Evolutionary conservation across 2,797 vertebrate genomes (phyloP).

Genomic region (Nyctibius grandis): DNA sequence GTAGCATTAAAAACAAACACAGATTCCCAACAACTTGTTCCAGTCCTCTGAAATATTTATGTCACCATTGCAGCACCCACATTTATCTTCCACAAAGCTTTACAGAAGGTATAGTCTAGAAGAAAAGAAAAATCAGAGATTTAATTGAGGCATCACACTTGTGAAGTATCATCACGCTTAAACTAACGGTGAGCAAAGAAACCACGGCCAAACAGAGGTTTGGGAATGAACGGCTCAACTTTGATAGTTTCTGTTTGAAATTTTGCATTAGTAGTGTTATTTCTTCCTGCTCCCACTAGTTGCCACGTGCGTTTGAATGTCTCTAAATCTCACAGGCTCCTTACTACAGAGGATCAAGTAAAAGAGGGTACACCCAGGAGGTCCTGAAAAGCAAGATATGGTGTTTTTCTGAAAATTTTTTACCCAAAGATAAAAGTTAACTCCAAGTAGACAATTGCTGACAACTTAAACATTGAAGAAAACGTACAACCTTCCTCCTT

Average conservation of each 20-base stretch:
- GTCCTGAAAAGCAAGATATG: background rate
- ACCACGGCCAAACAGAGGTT: background rate
- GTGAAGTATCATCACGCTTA: background rate
- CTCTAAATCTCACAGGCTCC: background rate
- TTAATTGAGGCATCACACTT: background rate
- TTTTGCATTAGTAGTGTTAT: accelerated
- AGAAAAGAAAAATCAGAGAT: constrained; percentile 53
- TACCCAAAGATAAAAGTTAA: background rate
- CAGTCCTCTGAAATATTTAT: constrained; percentile 79
- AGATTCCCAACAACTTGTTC: constrained; percentile 55
- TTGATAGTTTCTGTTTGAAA: background rate
- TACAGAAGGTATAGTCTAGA: constrained; percentile 64
- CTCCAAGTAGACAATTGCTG: background rate
- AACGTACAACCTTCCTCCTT: background rate
- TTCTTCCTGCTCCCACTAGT: background rate
- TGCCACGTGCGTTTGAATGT: background rate
- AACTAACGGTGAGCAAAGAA: background rate
- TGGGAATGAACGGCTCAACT: background rate
- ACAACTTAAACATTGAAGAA: background rate
- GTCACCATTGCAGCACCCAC: constrained; percentile 93
- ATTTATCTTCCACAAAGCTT: constrained; percentile 49
- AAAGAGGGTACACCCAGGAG: background rate
- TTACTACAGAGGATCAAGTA: background rate
- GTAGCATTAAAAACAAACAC: constrained; percentile 60
- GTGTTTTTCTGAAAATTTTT: background rate